Evolutionary conservation across 2,113 vertebrate genomes (phyloP).

Genomic region (Nerophis ophidion): DNA sequence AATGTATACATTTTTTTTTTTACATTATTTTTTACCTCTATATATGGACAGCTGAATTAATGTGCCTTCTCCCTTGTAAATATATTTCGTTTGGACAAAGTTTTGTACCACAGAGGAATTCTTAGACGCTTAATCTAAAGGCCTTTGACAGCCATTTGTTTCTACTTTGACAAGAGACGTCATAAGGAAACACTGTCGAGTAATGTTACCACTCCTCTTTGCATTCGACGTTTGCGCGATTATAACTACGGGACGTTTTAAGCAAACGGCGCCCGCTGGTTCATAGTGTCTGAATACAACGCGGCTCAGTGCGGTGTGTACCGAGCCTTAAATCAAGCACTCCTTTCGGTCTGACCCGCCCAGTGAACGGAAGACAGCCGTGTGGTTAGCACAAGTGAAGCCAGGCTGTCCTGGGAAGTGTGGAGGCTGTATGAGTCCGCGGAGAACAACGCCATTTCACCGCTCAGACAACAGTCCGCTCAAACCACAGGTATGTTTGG

Average conservation of each 20-base stretch:
- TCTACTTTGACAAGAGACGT: neutral
- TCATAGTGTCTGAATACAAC: too few species aligned
- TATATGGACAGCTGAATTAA: too few species aligned
- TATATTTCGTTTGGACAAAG: neutral
- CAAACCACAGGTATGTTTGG: constrained; percentile 52
- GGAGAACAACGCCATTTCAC: constrained; percentile 50
- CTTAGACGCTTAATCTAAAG: neutral
- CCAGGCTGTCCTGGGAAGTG: constrained; percentile 57
- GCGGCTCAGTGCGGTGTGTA: neutral
- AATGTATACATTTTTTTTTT: too few species aligned
- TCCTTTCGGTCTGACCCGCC: constrained; percentile 56
- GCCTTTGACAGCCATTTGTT: constrained; percentile 4
- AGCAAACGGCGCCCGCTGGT: constrained; percentile 7
- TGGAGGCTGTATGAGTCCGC: constrained; percentile 49
- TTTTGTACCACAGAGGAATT: neutral
- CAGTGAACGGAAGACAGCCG: constrained; percentile 59
- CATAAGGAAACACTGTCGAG: neutral
- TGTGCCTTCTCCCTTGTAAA: too few species aligned
- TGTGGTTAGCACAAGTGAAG: constrained; percentile 47
- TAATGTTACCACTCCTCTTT: constrained; percentile 28
- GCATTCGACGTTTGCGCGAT: neutral
- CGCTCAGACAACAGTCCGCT: constrained; percentile 18
- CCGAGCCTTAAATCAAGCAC: constrained; percentile 36
- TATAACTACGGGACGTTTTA: fast-evolving
- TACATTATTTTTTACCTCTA: too few species aligned